These are phyloP conservation scores for Synodontis membranacea DNA, from an alignment of 2,113 vertebrate species.

Conservation along the genomic window DNA sequence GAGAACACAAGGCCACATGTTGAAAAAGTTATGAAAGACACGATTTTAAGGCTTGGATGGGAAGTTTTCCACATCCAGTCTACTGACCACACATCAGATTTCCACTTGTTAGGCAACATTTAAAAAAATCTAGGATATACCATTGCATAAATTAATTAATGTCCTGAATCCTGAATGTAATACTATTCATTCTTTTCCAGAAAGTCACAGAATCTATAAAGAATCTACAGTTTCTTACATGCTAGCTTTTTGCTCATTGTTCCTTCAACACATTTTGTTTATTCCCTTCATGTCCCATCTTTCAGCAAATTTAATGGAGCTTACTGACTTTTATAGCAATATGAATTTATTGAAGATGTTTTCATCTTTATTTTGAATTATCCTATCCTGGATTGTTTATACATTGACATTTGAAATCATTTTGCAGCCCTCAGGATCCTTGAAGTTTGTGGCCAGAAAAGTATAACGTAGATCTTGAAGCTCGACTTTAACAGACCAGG, in stretches of 20 bases:
- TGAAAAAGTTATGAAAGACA: too few species aligned
- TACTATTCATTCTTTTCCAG: too few species aligned
- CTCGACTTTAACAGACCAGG: background rate
- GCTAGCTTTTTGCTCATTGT: background rate
- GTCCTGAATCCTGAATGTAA: too few species aligned
- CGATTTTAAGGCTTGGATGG: too few species aligned
- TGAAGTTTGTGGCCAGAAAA: background rate
- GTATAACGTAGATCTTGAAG: background rate
- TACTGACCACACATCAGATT: too few species aligned
- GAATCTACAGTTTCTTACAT: too few species aligned
- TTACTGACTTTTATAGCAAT: background rate
- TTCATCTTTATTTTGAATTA: background rate
- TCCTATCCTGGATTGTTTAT: background rate
- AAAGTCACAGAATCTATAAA: too few species aligned
- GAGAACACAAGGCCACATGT: too few species aligned
- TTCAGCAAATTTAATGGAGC: background rate
- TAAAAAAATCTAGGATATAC: too few species aligned
- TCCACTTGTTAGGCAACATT: too few species aligned
- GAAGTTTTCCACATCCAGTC: too few species aligned
- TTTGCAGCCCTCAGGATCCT: background rate
- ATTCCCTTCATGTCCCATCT: background rate
- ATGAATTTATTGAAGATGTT: background rate
- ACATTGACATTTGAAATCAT: background rate
- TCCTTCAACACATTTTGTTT: background rate
- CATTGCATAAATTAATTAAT: too few species aligned